Evolutionary conservation across 2,113 vertebrate species (phyloP), one percentile per base, ranked within the genome.

Genomic region (Pycnonotus jocosus): DNA sequence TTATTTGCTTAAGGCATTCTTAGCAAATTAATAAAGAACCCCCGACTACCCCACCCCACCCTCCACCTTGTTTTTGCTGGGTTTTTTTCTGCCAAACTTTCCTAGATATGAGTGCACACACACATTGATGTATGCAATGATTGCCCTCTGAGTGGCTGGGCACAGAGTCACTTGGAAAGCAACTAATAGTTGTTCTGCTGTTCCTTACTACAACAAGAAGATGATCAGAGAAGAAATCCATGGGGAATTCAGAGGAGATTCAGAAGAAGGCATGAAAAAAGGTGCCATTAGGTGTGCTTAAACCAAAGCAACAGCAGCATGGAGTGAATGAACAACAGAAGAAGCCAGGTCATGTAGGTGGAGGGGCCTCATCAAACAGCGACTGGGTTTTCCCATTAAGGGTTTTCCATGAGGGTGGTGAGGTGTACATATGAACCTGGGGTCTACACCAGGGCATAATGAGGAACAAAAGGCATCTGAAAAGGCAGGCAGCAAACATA

Each of bases 61-160:
- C 5, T 7, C 5, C 3, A 4, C 3, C 30, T 60, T 77, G 24
- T 3, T 57, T 91, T 65, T 2, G 1, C 17, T 84, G 22, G 0
- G 22, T 62, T 62, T 69, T 69, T 70, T 62, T 69, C n/a, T 56
- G 48, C 25, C 44, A 30, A 53, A 68, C 15, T 66, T n/a, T 84
- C 58, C 56, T 53, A 62, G 28, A 54, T 21, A 16, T 27, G 24
- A 56, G 31, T n/a, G 28, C 61, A 31, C 14, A 20, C 2, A 19
- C 27, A 53, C 10, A 22, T 9, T 31, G 44, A n/a, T 25, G 21
- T 54, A 70, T 87, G 60, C 68, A 78, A 13, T 20, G 78, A 42
- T 33, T 73, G 60, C 76, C 82, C n/a, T 61, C 1, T 0, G 58
- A 53, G 86, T 61, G 85, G 12, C 28, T n/a, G 70, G 24, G 30